Evolutionary conservation across 2,797 vertebrate genomes (phyloP), one percentile per base, ranked within the genome.

Genomic region (Danio tinwini): DNA sequence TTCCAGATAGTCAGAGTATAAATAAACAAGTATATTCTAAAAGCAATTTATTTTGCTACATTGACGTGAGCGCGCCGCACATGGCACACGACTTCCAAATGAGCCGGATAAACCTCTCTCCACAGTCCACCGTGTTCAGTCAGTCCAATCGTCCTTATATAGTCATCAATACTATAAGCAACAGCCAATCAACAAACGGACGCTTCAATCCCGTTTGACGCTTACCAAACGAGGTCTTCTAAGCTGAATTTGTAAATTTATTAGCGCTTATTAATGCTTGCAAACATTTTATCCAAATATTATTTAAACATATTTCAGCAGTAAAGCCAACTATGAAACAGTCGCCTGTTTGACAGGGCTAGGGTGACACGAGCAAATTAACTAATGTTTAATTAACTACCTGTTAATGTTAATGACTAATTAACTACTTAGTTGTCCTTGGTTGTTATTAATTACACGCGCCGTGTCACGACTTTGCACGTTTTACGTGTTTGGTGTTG

Each of bases 371-470:
- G 44, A 21, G 1, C 14, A 50, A 68, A 53, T 63, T 45, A 72
- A 72, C 21, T 71, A 64, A 63, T 11, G 68, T 64, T 79, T 79
- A 55, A 79, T 79, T 64, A 72, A 72, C 59, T 45, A 7, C 68
- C 53, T 63, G 49, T 63, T 72, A 39, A 19, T 29, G 19, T 19
- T 56, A 64, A 72, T 55, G 68, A 19, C 49, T 71, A 55, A 63
- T 72, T 72, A 64, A 64, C 58, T 55, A 72, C 77, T 53, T 13
- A 59, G 53, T 77, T 11, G 7, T 40, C 16, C 10, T 5, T 45
- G 53, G 19, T 56, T 45, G 70, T 58, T 50, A 47, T 49, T 59
- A 59, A 42, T 69, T 78, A 14, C n/a, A 6, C 42, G 40, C 17
- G 55, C 13, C 56, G 2, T 55, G 40, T n/a, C 6, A 13, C 53